Evolutionary conservation across 2,888 invertebrate genomes (phyloP), one percentile per base, ranked within the genome.

Genomic region (Geophilus truncorum): DNA sequence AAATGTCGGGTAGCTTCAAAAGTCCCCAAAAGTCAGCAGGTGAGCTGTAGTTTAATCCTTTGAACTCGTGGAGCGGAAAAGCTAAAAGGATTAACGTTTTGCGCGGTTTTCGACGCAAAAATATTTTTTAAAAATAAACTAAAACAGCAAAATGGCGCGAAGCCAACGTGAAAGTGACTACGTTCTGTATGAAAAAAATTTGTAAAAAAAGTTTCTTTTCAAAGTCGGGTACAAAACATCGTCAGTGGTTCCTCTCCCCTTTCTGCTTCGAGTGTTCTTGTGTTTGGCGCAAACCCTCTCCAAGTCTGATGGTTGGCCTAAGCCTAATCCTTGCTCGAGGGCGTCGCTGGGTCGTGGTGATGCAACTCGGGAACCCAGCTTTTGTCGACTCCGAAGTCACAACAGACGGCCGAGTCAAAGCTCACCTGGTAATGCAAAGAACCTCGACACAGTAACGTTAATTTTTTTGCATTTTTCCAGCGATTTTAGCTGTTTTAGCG

Each of bases 301-400:
- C 57, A 57, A 57, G 57, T 40, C 57, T 57, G 57, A 57, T 57
- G 57, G 57, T 57, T 57, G 57, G 57, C 57, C 57, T 57, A 57
- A 57, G 57, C 57, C 57, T 57, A 57, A 57, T 57, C 57, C 57
- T 57, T 5, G 57, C 57, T 57, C 21, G 18, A 57, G 57, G 57
- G 57, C 57, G 57, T 57, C 57, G 57, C 57, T 57, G 57, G 57
- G 18, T 57, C 21, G 18, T 57, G n/a, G 57, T 57, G 57, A 57
- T 57, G 57, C 57, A 57, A 57, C 57, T 57, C 23, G 57, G 57
- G 57, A 40, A 57, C 57, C 57, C 23, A 9, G 57, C 57, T 57
- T 57, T 57, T 57, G 57, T 57, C 57, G 57, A 57, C 57, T 57
- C 23, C 57, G 23, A 18, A 57, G 57, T 57, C 57, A 57, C 57